phyloP scores from a whole-genome alignment of 2,888 invertebrate genomes.

The Chrysolina americana region DNA sequence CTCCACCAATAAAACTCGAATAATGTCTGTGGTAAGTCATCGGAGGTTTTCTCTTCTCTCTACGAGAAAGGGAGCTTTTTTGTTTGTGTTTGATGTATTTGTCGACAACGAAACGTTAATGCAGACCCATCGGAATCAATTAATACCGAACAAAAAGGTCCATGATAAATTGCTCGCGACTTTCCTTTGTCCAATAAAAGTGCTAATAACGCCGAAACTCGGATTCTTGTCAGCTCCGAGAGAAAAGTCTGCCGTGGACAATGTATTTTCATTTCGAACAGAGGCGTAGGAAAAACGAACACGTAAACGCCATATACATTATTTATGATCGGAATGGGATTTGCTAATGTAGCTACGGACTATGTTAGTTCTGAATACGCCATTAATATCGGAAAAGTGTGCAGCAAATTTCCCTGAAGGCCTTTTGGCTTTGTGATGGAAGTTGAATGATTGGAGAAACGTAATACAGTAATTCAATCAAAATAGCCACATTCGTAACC shows the following conservation, averaged over 20 bases:
- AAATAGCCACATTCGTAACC: background rate
- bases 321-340: constrained; percentile 20
- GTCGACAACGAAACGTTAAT: constrained; percentile 42
- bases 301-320: constrained; percentile 25
- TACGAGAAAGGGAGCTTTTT: constrained; percentile 17
- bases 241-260: constrained; percentile 29
- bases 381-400: background rate
- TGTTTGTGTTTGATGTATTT: constrained; percentile 40
- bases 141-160: constrained; percentile 49
- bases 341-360: background rate
- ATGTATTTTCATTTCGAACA: constrained; percentile 34
- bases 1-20: constrained; percentile 18
- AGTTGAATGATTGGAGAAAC: background rate
- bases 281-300: constrained; percentile 13
- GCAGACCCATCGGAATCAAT: constrained; percentile 49
- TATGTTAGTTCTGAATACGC: constrained; percentile 8
- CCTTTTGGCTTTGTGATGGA: background rate
- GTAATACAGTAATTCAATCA: background rate
- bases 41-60: constrained; percentile 10
- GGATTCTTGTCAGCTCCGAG: constrained; percentile 30
- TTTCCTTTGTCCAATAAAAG: constrained; percentile 58
- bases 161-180: constrained; percentile 53
- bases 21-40: constrained; percentile 21
- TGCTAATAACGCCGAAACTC: constrained; percentile 57
- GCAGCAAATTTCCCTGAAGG: background rate